Percentiles rank a stretch among this genome's conserved stretches.
These are phyloP conservation scores for Prunella himalayana DNA, from an alignment of 2,113 vertebrate species.

Conservation along the genomic window DNA sequence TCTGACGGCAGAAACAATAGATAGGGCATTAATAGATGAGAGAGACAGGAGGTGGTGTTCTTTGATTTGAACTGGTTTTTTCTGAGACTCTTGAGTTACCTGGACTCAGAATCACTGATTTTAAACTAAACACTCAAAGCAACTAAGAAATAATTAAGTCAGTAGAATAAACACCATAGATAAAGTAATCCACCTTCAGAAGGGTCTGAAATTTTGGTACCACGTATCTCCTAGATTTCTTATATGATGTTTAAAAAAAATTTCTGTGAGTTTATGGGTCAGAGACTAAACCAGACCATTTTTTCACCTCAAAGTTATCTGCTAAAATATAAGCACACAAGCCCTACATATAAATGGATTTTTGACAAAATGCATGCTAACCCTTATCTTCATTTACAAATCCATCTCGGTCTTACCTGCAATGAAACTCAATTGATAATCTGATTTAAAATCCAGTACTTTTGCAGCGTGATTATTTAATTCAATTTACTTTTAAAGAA, in stretches of 20 bases:
- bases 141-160: background rate
- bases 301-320: background rate
- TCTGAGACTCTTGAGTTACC: background rate
- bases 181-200: background rate
- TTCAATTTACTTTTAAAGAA: background rate
- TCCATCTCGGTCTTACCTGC: background rate
- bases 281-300: background rate
- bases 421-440: background rate
- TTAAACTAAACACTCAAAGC: background rate
- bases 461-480: background rate
- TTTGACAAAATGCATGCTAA: background rate
- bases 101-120: accelerated
- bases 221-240: background rate
- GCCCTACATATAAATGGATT: accelerated
- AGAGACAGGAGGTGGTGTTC: background rate
- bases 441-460: background rate
- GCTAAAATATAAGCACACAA: background rate
- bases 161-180: background rate
- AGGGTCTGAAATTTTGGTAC: background rate
- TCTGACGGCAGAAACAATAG: background rate
- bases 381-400: background rate
- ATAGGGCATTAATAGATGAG: background rate
- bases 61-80: background rate
- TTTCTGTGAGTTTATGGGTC: background rate
- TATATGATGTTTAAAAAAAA: background rate